Evolutionary conservation across 2,888 invertebrate genomes (phyloP), one percentile per base, ranked within the genome.

Genomic region (Morinoia aosen): DNA sequence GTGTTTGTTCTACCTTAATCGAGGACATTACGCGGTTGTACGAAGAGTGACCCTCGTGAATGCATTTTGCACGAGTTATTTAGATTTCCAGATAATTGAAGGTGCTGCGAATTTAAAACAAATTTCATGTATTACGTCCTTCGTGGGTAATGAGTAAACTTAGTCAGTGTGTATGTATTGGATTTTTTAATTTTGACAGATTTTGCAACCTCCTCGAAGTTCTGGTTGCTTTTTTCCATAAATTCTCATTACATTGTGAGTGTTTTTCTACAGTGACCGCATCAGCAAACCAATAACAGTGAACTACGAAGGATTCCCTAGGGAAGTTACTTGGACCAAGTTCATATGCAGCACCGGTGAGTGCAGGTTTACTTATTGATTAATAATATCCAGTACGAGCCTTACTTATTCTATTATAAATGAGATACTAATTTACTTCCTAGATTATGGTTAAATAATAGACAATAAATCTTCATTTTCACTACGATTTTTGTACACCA

Each of bases 291-390:
- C 95, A n/a, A 94, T 96, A n/a, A 95, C 94, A 33, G 96, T 96
- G 14, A 96, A 96, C 58, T 58, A 95, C 56, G 96, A 96, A 76
- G 96, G 96, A 16, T 96, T 95, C 90, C 96, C 96, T 4, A 88
- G 95, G 33, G 96, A 96, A 64, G 95, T 95, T 33, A 96, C 95
- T 40, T 96, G 95, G 95, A 95, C 95, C 16, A 96, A 96, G 61
- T 96, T 95, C 95, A 95, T 96, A n/a, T 96, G 96, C 76, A 98
- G 98, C 4, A 97, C 97, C 97, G 98, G 98, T 98, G 97, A 97
- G 95, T 95, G n/a, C 88, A 39, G 88, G 88, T 88, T 88, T 88
- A 12, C 25, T 1, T 88, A 39, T 88, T 19, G n/a, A n/a, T 40
- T 40, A 12, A 61, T 61, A 61, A 16, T 61, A 61, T 61, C 8